Conservation (phyloP, 2,888 invertebrate genomes). For the Epistrophe eligans region DNA sequence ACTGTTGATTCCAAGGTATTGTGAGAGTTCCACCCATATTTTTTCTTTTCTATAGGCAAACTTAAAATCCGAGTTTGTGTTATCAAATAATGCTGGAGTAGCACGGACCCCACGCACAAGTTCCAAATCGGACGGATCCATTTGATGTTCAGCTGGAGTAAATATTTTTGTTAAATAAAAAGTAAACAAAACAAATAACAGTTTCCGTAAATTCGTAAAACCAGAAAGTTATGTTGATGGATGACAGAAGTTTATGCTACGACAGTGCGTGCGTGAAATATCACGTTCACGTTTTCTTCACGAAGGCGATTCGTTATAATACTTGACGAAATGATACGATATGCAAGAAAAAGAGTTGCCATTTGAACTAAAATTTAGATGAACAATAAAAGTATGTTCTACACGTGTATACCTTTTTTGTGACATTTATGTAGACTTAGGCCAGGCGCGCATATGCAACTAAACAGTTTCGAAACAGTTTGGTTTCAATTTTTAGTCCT, state of each 20-base stretch:
- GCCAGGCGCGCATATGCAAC: too few species aligned
- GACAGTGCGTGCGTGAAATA: constrained; percentile 18
- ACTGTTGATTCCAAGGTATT: constrained; percentile 78
- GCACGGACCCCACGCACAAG: constrained; percentile 81
- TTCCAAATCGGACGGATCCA: constrained; percentile 78
- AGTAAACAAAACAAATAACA: constrained; percentile 41
- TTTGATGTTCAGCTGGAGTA: constrained; percentile 6
- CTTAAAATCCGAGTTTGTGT: constrained; percentile 82
- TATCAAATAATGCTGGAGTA: constrained; percentile 82
- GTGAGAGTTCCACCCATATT: constrained; percentile 82
- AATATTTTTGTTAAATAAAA: constrained; percentile 3
- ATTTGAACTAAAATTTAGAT: not conserved
- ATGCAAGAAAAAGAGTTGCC: not conserved
- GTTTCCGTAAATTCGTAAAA: constrained; percentile 49
- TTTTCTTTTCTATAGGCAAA: constrained; percentile 81
- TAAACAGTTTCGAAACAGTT: too few species aligned
- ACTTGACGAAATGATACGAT: constrained; percentile 14
- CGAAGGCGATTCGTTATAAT: constrained; percentile 10
- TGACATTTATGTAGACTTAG: too few species aligned
- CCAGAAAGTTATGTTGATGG: constrained; percentile 21
- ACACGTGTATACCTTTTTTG: too few species aligned
- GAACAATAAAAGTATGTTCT: not conserved
- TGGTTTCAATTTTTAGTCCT: too few species aligned
- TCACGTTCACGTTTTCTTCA: constrained; percentile 46
- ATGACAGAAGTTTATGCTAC: constrained; percentile 56